A percentile compares a stretch with the other conserved stretches of the same genome.
Evolutionary conservation across 2,888 invertebrate genomes (phyloP).

Genomic region (Cyclophora punctaria): DNA sequence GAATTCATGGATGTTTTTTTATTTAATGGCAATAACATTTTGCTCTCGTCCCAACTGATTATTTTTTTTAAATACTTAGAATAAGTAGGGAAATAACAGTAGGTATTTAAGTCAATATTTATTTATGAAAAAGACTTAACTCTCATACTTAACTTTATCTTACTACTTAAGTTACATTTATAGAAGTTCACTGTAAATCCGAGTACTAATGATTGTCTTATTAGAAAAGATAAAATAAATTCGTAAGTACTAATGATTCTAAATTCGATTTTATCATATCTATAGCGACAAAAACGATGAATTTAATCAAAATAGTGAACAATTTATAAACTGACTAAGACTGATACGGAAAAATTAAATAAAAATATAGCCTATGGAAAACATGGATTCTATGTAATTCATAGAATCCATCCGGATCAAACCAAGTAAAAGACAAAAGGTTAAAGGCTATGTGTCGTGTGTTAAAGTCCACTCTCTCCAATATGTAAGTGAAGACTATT

Average conservation of each 20-base stretch:
- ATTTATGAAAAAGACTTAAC: slow-evolving; percentile 4
- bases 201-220: not conserved
- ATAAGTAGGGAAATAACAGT: no score
- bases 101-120: no score
- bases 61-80: no score
- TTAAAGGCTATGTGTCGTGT: no score
- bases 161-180: slow-evolving; percentile 1
- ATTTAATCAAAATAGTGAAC: no score
- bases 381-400: no score
- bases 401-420: no score
- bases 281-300: not conserved
- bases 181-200: not conserved
- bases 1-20: not conserved
- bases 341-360: slow-evolving; percentile 17
- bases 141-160: not conserved
- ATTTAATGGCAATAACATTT: slow-evolving; percentile 1
- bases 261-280: not conserved
- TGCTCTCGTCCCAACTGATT: not conserved
- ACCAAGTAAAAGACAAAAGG: no score
- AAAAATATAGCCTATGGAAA: no score
- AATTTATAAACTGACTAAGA: slow-evolving; percentile 23
- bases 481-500: no score
- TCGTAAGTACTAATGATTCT: not conserved
- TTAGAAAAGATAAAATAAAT: not conserved
- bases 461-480: no score